Base-by-base conservation (phyloP, 2,113 vertebrate species). In the Vulpes lagopus region DNA sequence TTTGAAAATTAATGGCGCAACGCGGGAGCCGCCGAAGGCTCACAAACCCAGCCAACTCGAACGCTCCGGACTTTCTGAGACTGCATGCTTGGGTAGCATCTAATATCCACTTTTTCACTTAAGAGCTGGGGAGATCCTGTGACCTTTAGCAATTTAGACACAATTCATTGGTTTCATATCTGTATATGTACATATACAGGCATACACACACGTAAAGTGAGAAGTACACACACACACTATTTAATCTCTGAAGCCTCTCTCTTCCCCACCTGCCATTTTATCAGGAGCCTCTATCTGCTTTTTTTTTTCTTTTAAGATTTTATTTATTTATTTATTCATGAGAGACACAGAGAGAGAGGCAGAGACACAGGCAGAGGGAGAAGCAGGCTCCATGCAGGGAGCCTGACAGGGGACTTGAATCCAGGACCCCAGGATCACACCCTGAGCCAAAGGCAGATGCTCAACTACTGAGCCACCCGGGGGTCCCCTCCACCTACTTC, bases 1-100 rank as follows among this genome's bases (percentile, higher is more conserved):
- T 10, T 95, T 98, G 94, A 59, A 97, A 98, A 98, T 98, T 98
- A 98, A 95, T 60, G 94, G 86, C 20, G 43, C 32, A 38, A 59
- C 5, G 14, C 73, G 80, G 88, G 93, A 57, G 94, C 60, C 94
- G 86, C 85, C 8, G 59, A 91, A 80, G 73, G 86, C 60, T 95
- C 15, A 2, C 73, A 91, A 84, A 20, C 16, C 6, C 38, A 95
- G 92, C 94, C 93, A 22, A 11, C 80, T 91, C 80, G 30, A 53
- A 67, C 38, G 43, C 53, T 71, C 67, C 65, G 53, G 19, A 43
- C 65, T 78, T 74, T 25, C 35, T 69, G 81, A 95, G 60, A 38
- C 3, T 15, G 76, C 35, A n/a, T 27, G n/a, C 17, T n/a, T 90
- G 74, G 19, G 32, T 4, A 25, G 64, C 93, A 64, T 74, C 87